These are phyloP conservation scores for Lordiphosa andalusiaca DNA, from an alignment of 2,888 invertebrate genomes.

Conservation along the genomic window DNA sequence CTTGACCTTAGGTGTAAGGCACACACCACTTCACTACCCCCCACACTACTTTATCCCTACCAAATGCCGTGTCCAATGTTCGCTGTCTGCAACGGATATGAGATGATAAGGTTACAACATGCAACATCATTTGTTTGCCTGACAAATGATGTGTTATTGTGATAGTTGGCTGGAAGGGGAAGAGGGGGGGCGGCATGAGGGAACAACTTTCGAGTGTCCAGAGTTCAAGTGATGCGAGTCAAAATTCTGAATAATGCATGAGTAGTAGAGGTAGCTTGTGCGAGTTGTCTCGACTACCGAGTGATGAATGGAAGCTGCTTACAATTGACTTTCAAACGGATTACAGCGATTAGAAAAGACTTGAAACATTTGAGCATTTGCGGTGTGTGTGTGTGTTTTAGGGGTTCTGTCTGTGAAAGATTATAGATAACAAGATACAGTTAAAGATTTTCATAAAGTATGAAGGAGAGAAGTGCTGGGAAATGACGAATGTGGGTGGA, in stretches of 20 bases:
- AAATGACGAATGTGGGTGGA: too few relatives aligned
- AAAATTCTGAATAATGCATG: constrained; percentile 62
- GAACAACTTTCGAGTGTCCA: constrained; percentile 53
- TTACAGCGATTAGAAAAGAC: constrained; percentile 26
- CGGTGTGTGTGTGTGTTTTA: too few relatives aligned
- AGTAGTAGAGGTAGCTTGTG: constrained; percentile 18
- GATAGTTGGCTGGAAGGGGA: constrained; percentile 51
- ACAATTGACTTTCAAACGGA: constrained; percentile 38
- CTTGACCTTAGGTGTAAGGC: constrained; percentile 54
- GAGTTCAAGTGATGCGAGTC: constrained; percentile 55
- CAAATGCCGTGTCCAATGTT: constrained; percentile 4
- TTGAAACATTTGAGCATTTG: constrained; percentile 2
- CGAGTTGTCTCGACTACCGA: constrained; percentile 11
- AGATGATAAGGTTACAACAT: constrained; percentile 73
- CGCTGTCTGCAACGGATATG: constrained; percentile 64
- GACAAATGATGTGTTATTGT: constrained; percentile 73
- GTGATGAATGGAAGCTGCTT: constrained; percentile 37
- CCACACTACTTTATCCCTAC: background rate
- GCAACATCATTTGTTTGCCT: constrained; percentile 73
- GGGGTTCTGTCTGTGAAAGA: too few relatives aligned
- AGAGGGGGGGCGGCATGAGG: constrained; percentile 29
- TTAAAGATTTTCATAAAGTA: too few relatives aligned
- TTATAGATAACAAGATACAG: too few relatives aligned
- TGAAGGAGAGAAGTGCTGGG: too few relatives aligned
- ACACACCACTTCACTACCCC: constrained; percentile 1